Evolutionary conservation across 2,888 invertebrate genomes (phyloP).

Genomic region (Macrophya annulata): DNA sequence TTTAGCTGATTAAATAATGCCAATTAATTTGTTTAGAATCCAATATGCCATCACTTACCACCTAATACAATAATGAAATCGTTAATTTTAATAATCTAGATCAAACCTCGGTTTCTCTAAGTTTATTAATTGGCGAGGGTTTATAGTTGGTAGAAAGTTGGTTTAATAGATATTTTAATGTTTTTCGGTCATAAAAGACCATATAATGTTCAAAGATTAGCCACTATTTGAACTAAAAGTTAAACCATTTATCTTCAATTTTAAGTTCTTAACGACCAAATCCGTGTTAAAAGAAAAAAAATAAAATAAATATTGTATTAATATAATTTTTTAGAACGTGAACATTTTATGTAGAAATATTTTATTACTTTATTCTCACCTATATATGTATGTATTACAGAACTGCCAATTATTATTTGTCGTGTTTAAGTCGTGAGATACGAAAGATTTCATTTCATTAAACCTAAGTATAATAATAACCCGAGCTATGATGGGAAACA

Average conservation of each 20-base stretch:
- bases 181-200: neutral
- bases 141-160: neutral
- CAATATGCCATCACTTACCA: neutral
- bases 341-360: neutral
- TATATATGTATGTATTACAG: too few species aligned
- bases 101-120: neutral
- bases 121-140: neutral
- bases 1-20: neutral
- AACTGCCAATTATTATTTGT: neutral
- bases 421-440: neutral
- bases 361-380: neutral
- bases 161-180: neutral
- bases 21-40: neutral
- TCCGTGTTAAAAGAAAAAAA: neutral
- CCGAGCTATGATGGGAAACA: neutral
- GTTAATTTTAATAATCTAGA: neutral
- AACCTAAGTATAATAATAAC: neutral
- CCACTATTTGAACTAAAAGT: neutral
- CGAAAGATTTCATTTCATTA: neutral
- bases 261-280: neutral
- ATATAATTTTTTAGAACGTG: neutral
- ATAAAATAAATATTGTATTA: neutral
- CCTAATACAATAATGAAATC: neutral
- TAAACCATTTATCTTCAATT: neutral
- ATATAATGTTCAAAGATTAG: slow-evolving; percentile 12